These are phyloP conservation scores for Miichthys miiuy DNA, from an alignment of 2,797 vertebrate species.

Conservation along the genomic window DNA sequence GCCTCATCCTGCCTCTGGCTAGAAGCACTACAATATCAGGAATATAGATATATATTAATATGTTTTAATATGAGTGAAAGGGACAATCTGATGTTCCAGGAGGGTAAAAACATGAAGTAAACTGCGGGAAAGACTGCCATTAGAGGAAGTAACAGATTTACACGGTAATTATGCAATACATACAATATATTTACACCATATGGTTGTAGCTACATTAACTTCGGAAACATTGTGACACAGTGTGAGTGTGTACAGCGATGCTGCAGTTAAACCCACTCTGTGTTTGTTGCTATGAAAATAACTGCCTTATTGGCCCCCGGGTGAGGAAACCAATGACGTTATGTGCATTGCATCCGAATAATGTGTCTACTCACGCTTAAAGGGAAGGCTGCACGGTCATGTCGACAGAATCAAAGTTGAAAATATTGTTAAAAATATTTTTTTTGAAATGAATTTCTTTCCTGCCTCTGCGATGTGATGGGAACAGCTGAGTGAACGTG, in stretches of 20 bases:
- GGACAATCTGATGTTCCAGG: neutral
- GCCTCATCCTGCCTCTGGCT: constrained; percentile 86
- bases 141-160: neutral
- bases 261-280: neutral
- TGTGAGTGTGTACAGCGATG: neutral
- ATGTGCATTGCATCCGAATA: neutral
- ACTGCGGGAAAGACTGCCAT: neutral
- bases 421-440: neutral
- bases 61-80: neutral
- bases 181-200: neutral
- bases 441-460: constrained; percentile 37
- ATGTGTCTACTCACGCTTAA: constrained; percentile 54
- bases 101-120: neutral
- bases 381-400: constrained; percentile 4
- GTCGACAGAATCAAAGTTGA: neutral
- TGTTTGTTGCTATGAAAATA: neutral
- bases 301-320: neutral
- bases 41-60: no score
- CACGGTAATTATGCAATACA: neutral
- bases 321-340: neutral
- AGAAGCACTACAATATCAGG: neutral
- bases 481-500: constrained; percentile 74
- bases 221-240: neutral
- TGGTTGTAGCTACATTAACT: neutral
- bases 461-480: constrained; percentile 32